phyloP scores from a whole-genome alignment of 2,797 vertebrate genomes.

The Tympanoctomys barrerae region DNA sequence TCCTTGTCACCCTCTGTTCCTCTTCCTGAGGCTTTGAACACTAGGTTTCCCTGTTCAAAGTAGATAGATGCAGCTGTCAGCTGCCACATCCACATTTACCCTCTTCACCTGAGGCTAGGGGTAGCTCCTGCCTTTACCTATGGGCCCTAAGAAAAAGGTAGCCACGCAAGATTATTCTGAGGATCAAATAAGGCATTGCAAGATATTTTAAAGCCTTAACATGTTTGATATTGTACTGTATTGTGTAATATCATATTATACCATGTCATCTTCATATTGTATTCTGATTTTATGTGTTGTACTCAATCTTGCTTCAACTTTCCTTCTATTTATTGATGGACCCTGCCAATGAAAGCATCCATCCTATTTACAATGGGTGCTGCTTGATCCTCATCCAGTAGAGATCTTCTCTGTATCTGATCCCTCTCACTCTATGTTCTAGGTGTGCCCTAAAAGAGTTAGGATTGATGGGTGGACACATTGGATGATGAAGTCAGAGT shows the following conservation, averaged over 20 bases:
- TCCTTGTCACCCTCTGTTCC: slow-evolving; percentile 5
- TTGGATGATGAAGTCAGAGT: background rate
- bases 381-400: background rate
- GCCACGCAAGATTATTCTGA: background rate
- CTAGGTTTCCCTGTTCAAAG: background rate
- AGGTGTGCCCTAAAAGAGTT: background rate
- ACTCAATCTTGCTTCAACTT: background rate
- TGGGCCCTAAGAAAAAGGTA: background rate
- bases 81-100: background rate
- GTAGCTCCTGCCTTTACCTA: background rate
- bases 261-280: background rate
- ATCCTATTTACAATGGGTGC: background rate
- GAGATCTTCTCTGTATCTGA: background rate
- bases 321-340: background rate
- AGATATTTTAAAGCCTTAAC: slow-evolving; percentile 5
- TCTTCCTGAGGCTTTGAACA: background rate
- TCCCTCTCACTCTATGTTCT: background rate
- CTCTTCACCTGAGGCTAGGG: background rate
- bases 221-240: background rate
- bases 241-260: background rate
- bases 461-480: background rate
- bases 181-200: background rate
- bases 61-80: background rate
- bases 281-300: background rate
- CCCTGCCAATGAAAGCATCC: background rate